Evolutionary conservation across 2,797 vertebrate genomes (phyloP).

Genomic region (Aphelocoma californica): DNA sequence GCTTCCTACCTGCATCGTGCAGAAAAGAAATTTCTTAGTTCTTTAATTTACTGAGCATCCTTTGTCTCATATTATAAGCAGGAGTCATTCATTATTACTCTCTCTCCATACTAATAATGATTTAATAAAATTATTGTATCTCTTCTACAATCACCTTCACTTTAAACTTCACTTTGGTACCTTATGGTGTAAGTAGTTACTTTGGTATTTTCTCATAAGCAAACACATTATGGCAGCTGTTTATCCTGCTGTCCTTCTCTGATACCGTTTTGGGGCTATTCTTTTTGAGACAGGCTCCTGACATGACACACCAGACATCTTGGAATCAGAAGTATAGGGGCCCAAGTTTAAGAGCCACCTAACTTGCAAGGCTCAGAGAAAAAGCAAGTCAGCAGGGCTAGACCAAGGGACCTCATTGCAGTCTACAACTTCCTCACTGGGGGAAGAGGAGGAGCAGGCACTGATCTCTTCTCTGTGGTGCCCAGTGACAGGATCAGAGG

Average conservation of each 20-base stretch:
- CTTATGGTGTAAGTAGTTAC: neutral
- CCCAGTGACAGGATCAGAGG: neutral
- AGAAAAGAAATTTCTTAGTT: neutral
- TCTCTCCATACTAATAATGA: neutral
- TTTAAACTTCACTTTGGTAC: neutral
- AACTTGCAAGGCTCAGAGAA: neutral
- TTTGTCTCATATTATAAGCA: neutral
- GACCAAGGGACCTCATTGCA: neutral
- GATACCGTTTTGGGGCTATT: neutral
- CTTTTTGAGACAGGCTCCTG: neutral
- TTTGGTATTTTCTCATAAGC: neutral
- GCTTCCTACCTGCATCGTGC: neutral
- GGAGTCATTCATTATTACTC: neutral
- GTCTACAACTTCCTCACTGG: neutral
- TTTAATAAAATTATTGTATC: neutral
- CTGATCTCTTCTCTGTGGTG: neutral
- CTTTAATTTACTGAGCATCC: neutral
- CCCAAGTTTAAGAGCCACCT: neutral
- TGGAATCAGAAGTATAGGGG: neutral
- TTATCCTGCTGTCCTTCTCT: neutral
- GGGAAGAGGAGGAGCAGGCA: neutral
- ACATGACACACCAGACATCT: neutral
- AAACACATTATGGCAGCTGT: neutral
- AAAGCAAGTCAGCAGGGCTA: neutral
- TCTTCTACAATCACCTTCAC: neutral